Base-by-base conservation (phyloP, 2,888 invertebrate species). In the Drosophila monieri region DNA sequence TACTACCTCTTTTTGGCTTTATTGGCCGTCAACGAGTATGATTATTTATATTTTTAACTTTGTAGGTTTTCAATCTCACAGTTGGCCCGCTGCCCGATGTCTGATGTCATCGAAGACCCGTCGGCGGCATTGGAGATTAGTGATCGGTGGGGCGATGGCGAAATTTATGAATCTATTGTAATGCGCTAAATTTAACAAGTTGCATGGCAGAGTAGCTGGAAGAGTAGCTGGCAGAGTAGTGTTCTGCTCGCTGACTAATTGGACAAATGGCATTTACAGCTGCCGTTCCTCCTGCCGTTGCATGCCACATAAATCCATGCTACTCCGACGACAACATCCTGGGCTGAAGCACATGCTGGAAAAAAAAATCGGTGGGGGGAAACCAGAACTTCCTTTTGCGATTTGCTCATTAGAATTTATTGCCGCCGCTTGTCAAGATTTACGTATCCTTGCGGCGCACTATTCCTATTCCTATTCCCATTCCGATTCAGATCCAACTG, bases 361-460 rank as follows among this genome's bases (percentile, higher is more conserved):
- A 41, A 46, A 47, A 21, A 41, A 39, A 14, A 14, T 35, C 39
- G 23, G 18, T 18, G 23, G 53, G 12, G 41, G 43, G 51, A 41
- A 55, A 41, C 35, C 30, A 56, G 80, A 78, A 79, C 80, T 85
- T 85, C 80, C 84, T 85, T 84, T 78, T 77, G 78, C 77, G 84
- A 78, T 80, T 84, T 79, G 86, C 81, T 85, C 85, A 80, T 80
- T 85, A 77, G 88, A 88, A 89, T 89, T 89, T 88, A 89, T 89
- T 79, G 87, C 84, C 74, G 77, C 85, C 79, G 77, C 77, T 78
- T 84, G 85, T 80, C 77, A 85, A 88, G 86, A 89, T 89, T 89
- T 89, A 89, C 89, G 89, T 88, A 89, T 89, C 89, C 89, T 89
- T 89, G 71, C 76, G 65, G 72, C 57, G 43, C 21, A 43, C 32